Percentiles rank a stretch among this genome's conserved stretches.
These are phyloP conservation scores for Loripinus fragilis DNA, from an alignment of 2,888 invertebrate species.

Conservation along the genomic window DNA sequence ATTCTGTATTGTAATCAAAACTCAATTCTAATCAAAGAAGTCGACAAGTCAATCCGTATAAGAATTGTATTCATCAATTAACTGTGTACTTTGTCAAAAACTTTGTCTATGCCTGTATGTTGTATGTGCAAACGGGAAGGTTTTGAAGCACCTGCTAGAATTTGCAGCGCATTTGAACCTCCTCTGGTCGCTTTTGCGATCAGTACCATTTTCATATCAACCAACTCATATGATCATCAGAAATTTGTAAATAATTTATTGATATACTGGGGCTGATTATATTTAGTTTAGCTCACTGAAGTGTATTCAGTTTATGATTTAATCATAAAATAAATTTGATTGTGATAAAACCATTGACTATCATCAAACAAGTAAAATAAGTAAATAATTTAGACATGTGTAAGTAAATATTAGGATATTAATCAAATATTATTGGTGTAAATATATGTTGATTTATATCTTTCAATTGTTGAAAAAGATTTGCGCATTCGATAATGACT, in stretches of 20 bases:
- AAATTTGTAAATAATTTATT: conserved; percentile 40
- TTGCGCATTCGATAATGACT: too few species aligned
- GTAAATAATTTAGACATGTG: conserved; percentile 17
- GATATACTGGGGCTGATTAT: conserved; percentile 29
- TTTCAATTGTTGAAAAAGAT: too few species aligned
- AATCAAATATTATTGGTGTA: background rate
- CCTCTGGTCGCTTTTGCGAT: too few species aligned
- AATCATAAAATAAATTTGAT: conserved; percentile 28
- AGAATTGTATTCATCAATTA: too few species aligned
- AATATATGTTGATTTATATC: background rate
- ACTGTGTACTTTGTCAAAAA: too few species aligned
- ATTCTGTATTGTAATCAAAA: too few species aligned
- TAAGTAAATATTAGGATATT: background rate
- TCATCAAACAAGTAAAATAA: background rate
- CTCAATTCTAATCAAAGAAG: too few species aligned
- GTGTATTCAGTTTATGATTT: conserved; percentile 20
- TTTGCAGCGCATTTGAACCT: too few species aligned
- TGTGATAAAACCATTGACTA: conserved; percentile 3
- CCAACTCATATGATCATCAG: conserved; percentile 27
- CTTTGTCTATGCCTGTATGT: too few species aligned
- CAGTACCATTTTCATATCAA: background rate
- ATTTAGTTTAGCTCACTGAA: conserved; percentile 22
- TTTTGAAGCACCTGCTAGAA: too few species aligned
- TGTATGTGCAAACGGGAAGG: too few species aligned
- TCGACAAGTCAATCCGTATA: too few species aligned